phyloP scores from a whole-genome alignment of 2,888 invertebrate species.

The Galeopsomyia nigrocyanea region DNA sequence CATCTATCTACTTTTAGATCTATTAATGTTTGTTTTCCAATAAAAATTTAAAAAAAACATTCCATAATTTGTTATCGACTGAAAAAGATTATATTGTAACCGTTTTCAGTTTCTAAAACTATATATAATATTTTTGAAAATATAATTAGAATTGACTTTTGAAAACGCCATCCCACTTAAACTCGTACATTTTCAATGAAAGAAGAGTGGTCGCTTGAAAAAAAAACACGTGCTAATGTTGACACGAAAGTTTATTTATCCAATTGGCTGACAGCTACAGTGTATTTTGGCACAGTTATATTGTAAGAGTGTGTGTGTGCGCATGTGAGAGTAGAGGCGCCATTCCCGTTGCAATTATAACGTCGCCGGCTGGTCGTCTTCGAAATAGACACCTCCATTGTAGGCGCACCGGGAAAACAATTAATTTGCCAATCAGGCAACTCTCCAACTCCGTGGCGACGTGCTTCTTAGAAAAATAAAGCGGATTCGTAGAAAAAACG shows the following conservation, averaged over 20 bases:
- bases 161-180: not conserved
- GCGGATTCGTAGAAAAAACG: too few relatives aligned
- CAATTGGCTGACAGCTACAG: constrained; percentile 7
- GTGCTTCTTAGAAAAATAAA: too few relatives aligned
- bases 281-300: constrained; percentile 19
- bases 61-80: too few relatives aligned
- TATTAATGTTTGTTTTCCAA: too few relatives aligned
- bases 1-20: too few relatives aligned
- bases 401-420: not conserved
- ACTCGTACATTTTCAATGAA: constrained; percentile 50
- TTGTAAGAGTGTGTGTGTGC: constrained; percentile 1
- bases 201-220: constrained; percentile 41
- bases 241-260: constrained; percentile 36
- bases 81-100: too few relatives aligned
- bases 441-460: constrained; percentile 18
- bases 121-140: not conserved
- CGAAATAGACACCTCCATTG: constrained; percentile 23
- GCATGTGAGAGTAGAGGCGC: constrained; percentile 18
- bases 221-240: constrained; percentile 39
- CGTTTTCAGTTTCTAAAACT: too few relatives aligned
- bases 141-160: not conserved
- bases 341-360: constrained; percentile 27
- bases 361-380: constrained; percentile 1
- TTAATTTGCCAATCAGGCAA: constrained; percentile 33
- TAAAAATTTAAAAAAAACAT: too few relatives aligned